Conservation (phyloP, 2,113 vertebrate species). For the Ovibos moschatus region DNA sequence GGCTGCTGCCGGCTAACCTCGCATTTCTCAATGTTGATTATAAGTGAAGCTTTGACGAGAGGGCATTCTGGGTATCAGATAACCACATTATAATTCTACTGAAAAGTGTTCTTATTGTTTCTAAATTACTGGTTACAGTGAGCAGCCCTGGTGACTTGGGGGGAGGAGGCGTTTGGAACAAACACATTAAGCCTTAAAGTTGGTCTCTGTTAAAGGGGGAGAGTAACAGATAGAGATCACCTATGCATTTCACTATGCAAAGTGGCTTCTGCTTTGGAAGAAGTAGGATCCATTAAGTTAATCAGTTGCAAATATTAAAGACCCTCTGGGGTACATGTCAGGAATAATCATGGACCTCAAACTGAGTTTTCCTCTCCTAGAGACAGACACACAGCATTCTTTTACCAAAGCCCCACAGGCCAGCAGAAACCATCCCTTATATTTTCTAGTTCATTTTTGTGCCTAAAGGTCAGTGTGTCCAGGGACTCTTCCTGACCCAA, state of each 20-base stretch:
- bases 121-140: conserved; percentile 67
- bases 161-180: conserved; percentile 17
- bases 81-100: conserved; percentile 67
- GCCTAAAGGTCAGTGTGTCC: background rate
- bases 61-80: conserved; percentile 59
- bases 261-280: conserved; percentile 17
- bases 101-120: conserved; percentile 72
- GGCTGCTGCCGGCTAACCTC: conserved; percentile 38
- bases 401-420: background rate
- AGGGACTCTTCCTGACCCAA: background rate
- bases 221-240: background rate
- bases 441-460: background rate
- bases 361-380: background rate
- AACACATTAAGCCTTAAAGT: background rate
- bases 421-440: background rate
- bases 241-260: background rate
- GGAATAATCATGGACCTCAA: background rate
- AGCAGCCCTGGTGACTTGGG: conserved; percentile 52
- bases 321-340: background rate
- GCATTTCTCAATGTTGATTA: conserved; percentile 45
- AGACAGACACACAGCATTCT: background rate
- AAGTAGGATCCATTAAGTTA: background rate
- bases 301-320: background rate
- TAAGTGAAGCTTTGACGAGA: conserved; percentile 55
- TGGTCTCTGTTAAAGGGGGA: background rate